phyloP scores from a whole-genome alignment of 2,113 vertebrate species.

The Rhinichthys klamathensis region DNA sequence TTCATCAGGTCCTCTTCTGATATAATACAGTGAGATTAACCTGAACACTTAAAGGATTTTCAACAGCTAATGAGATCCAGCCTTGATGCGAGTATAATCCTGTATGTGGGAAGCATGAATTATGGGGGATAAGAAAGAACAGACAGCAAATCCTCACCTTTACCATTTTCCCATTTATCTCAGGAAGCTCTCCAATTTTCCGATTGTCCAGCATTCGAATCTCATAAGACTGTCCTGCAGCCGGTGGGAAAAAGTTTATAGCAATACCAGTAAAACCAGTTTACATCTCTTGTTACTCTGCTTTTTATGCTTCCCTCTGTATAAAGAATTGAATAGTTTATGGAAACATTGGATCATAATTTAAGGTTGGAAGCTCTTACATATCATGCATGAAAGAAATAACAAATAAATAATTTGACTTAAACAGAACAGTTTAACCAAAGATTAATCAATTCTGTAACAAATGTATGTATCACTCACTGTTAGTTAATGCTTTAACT shows the following conservation, averaged over 20 bases:
- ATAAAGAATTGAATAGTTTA: neutral
- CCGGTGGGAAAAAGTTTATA: neutral
- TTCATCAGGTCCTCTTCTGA: neutral
- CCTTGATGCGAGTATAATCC: neutral
- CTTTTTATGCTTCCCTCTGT: neutral
- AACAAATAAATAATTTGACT: neutral
- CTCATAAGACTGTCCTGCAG: conserved; percentile 95
- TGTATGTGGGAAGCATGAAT: neutral
- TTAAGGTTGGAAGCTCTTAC: neutral
- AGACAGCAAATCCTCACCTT: conserved; percentile 80
- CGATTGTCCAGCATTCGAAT: conserved; percentile 98
- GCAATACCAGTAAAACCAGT: neutral
- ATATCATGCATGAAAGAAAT: neutral
- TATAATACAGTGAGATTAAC: neutral
- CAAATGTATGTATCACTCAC: too few relatives aligned
- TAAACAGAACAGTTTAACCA: neutral
- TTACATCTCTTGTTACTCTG: neutral
- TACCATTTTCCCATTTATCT: conserved; percentile 94
- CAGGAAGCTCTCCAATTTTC: conserved; percentile 94
- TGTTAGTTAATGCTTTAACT: too few relatives aligned
- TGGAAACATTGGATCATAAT: neutral
- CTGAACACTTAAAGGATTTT: conserved; percentile 2
- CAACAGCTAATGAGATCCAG: neutral
- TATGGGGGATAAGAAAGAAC: neutral
- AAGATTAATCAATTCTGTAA: too few relatives aligned